Evolutionary conservation across 2,113 vertebrate genomes (phyloP), one percentile per base, ranked within the genome.

Genomic region (Ivindomyrus marchei): DNA sequence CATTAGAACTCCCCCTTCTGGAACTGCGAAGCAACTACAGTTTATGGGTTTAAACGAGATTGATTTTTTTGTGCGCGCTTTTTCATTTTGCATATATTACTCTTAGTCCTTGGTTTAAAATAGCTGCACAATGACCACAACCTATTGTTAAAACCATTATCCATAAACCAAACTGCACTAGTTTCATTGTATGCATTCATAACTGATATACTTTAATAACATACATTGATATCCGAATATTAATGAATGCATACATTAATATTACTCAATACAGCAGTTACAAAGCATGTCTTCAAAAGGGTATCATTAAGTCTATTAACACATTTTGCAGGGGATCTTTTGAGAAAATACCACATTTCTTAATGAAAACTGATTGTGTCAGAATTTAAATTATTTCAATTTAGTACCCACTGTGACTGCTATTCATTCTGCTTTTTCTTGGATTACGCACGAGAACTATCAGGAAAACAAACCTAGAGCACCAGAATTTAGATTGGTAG

Each of bases 1-100:
- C 95, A 95, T 96, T 95, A 94, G 95, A 96, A 95, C 96, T 93
- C 96, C 96, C 96, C 96, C 96, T 91, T 94, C 94, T 95, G 96
- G 95, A 90, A 62, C 17, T 47, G 50, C 0, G 8, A 10, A 21
- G 56, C 93, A 94, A 94, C 56, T 85, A 49, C 86, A 45, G 11
- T 1, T 10, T 8, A 19, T 39, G 17, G 15, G 21, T 42, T 85
- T 42, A 9, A 87, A 31, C 17, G 11, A 19, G 74, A 80, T 9
- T 10, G 62, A 70, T 27, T 31, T 31, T 24, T 11, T 27, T 42
- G 36, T 19, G 31, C 19, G 27, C 13, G 27, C 1, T 39, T 85
- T 47, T 49, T 47, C 21, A 85, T 85, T 85, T n/a, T 2, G 45
- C 17, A 85, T 85, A 39, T 39, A 77, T 31, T 70, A 70, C 31